These are phyloP conservation scores for Branchipolynoe longqiensis DNA, from an alignment of 2,888 invertebrate genomes.

Conservation along the genomic window DNA sequence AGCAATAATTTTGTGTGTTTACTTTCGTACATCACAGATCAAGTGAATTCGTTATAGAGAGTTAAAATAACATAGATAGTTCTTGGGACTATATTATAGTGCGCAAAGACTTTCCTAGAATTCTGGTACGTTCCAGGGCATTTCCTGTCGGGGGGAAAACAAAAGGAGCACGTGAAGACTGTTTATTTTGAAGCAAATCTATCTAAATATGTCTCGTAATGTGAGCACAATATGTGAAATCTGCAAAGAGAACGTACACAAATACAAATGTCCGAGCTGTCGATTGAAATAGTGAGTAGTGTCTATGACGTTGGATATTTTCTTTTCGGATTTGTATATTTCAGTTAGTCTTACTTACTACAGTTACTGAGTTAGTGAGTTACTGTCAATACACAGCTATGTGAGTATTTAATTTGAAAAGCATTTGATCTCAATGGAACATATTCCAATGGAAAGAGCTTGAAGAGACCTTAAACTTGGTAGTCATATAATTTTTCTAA, in stretches of 20 bases:
- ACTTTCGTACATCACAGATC: too few species aligned
- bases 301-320: too few species aligned
- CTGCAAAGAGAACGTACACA: constrained; percentile 69
- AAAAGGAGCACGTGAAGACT: background rate
- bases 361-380: too few species aligned
- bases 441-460: too few species aligned
- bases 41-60: too few species aligned
- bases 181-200: background rate
- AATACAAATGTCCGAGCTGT: constrained; percentile 78
- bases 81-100: background rate
- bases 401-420: too few species aligned
- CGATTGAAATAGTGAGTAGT: constrained; percentile 74
- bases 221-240: constrained; percentile 71
- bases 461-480: too few species aligned
- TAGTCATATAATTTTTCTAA: too few species aligned
- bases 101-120: background rate
- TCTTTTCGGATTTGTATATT: too few species aligned
- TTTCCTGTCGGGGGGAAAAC: constrained; percentile 42
- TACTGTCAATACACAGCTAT: too few species aligned
- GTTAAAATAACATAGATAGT: background rate
- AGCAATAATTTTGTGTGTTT: background rate
- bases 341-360: too few species aligned
- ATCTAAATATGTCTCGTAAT: background rate
- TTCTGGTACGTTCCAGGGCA: constrained; percentile 32
- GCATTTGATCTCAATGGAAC: too few species aligned